A percentile compares a stretch with the other conserved stretches of the same genome.
Evolutionary conservation across 2,888 invertebrate genomes (phyloP).

Genomic region (Acronicta aceris): DNA sequence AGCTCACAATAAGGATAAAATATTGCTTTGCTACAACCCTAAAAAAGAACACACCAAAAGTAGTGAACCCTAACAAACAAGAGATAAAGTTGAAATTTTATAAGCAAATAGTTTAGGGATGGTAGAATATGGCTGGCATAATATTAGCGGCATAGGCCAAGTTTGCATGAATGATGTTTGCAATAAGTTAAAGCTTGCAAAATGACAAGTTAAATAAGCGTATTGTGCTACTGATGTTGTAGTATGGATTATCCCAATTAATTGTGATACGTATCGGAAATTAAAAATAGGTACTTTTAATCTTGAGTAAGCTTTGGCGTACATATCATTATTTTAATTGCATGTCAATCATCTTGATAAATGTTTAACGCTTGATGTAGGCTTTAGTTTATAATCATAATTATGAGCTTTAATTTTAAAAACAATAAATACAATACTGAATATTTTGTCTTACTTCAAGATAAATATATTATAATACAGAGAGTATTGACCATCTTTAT

Average conservation of each 20-base stretch:
- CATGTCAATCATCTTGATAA: conserved; percentile 34
- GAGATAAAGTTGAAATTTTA: conserved; percentile 38
- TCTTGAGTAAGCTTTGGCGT: conserved; percentile 24
- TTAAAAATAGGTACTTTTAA: conserved; percentile 42
- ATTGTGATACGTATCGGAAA: conserved; percentile 51
- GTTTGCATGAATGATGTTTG: conserved; percentile 72
- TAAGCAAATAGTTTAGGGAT: conserved; percentile 14
- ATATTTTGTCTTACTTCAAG: no score
- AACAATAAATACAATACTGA: background rate
- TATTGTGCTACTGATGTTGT: conserved; percentile 72
- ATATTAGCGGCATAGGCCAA: conserved; percentile 61
- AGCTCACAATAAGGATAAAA: conserved; percentile 72
- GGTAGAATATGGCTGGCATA: conserved; percentile 34
- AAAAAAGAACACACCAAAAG: background rate
- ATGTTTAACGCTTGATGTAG: conserved; percentile 19
- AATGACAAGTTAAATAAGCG: conserved; percentile 74
- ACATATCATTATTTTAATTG: conserved; percentile 33
- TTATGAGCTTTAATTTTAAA: background rate
- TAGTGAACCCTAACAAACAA: conserved; percentile 13
- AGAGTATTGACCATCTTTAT: no score
- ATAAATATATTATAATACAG: no score
- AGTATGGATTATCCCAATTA: conserved; percentile 52
- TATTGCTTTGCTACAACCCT: conserved; percentile 54
- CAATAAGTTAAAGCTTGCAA: conserved; percentile 73
- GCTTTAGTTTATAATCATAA: background rate